Evolutionary conservation across 1,140 invertebrate genomes (phyloP), one percentile per base, ranked within the genome.

Genomic region (Rhopalosiphum padi): DNA sequence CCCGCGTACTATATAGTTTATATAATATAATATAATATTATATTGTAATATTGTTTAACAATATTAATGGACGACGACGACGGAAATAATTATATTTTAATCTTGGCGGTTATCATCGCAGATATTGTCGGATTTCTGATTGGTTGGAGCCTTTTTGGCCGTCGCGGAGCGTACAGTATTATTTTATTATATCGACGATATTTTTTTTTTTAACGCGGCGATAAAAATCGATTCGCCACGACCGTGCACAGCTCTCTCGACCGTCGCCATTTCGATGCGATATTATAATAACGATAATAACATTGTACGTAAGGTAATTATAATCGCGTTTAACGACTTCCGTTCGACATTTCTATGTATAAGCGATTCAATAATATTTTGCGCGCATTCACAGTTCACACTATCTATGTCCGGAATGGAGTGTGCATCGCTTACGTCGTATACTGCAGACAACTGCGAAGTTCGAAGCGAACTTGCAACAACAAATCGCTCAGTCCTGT

Each of bases 21-120:
- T 77, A 77, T n/a, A 77, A 6, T 15, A 77, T 77, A 0, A 68
- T 51, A 51, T 1, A 25, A 85, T 41, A 85, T 21, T 85, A 46
- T 87, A 87, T 35, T 37, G 77, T 92, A 92, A 92, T 51, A 51
- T 92, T 85, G 25, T 85, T 92, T 55, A 85, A 92, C 35, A 35
- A 88, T 48, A 88, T 48, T 88, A 88, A 51, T 51, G 30, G 3
- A 55, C n/a, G 41, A 41, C 41, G 35, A 15, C 37, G 35, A 60
- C 25, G 53, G n/a, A 41, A n/a, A 89, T 77, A 77, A 77, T n/a
- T n/a, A n/a, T 77, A 77, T 35, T n/a, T 77, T 77, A 77, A 77
- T 89, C 23, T 89, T 48, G 48, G n/a, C 15, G 86, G 43, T 51
- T 87, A 30, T 88, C 37, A 41, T 43, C 25, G 37, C 23, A 41